Percentiles rank a stretch among this genome's conserved stretches.
Evolutionary conservation across 2,797 vertebrate species (phyloP).

Genomic region (Buceros bicornis): DNA sequence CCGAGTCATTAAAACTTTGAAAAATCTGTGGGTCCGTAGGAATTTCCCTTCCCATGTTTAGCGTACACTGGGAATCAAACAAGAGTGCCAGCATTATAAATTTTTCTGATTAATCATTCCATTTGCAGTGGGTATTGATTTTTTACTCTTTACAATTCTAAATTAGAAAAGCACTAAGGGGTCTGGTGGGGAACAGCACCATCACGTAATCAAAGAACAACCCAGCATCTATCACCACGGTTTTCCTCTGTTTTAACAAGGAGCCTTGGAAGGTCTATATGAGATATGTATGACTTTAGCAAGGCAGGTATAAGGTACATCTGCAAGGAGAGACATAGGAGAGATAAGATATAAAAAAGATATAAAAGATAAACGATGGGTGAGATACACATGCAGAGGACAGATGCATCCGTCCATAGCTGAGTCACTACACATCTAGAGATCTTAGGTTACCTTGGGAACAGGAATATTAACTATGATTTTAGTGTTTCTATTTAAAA

Average conservation of each 20-base stretch:
- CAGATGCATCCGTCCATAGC: not conserved
- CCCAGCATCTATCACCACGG: rapidly evolving
- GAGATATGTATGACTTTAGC: not conserved
- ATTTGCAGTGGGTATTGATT: not conserved
- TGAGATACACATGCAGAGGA: not conserved
- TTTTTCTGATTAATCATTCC: not conserved
- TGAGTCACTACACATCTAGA: not conserved
- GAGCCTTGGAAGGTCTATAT: not conserved
- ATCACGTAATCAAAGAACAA: not conserved
- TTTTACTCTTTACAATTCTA: not conserved
- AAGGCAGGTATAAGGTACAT: not conserved
- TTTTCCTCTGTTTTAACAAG: not conserved
- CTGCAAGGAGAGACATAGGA: not conserved
- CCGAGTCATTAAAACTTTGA: not conserved
- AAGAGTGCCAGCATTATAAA: not conserved
- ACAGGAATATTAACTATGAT: not conserved
- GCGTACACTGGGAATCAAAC: not conserved
- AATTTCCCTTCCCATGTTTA: not conserved
- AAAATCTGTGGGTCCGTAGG: not conserved
- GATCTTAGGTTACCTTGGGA: not conserved
- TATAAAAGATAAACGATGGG: not conserved
- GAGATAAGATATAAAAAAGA: not conserved
- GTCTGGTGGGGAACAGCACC: not conserved
- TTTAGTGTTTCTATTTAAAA: not conserved
- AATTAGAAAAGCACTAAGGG: not conserved